Evolutionary conservation across 2,888 invertebrate genomes (phyloP).

Genomic region (Mycogona germanica): DNA sequence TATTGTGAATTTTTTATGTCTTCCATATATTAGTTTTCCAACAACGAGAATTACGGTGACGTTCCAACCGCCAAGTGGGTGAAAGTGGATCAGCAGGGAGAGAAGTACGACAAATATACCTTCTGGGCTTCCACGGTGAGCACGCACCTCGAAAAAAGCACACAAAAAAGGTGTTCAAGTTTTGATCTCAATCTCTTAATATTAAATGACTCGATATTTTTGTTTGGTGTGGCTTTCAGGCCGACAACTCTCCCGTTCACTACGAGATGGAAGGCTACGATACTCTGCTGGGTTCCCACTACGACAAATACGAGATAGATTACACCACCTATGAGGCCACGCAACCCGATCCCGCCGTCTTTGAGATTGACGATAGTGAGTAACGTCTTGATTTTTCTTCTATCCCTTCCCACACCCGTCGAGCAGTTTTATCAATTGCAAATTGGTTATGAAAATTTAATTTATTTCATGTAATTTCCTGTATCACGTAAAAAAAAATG

Average conservation of each 20-base stretch:
- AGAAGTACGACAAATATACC: constrained; percentile 75
- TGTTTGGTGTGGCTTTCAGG: background rate
- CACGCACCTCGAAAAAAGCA: too few species aligned
- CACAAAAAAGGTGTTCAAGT: too few species aligned
- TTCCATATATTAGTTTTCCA: constrained; percentile 16
- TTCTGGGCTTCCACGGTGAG: constrained; percentile 61
- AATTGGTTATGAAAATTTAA: too few species aligned
- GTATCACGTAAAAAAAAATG: too few species aligned
- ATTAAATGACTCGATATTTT: background rate
- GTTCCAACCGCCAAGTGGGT: constrained; percentile 65
- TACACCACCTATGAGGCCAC: constrained; percentile 45
- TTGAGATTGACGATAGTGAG: constrained; percentile 1
- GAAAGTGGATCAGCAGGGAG: constrained; percentile 51
- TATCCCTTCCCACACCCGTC: too few species aligned
- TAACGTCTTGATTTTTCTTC: too few species aligned
- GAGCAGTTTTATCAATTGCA: too few species aligned
- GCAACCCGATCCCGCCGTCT: background rate
- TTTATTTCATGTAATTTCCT: too few species aligned
- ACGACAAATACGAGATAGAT: constrained; percentile 82
- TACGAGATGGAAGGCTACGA: constrained; percentile 95
- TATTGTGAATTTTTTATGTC: too few species aligned
- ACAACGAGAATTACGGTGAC: constrained; percentile 38
- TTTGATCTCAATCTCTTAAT: too few species aligned
- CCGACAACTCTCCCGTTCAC: constrained; percentile 45
- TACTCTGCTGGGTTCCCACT: constrained; percentile 84